Conservation (phyloP, 2,888 invertebrate species). For the Atethmia centrago region DNA sequence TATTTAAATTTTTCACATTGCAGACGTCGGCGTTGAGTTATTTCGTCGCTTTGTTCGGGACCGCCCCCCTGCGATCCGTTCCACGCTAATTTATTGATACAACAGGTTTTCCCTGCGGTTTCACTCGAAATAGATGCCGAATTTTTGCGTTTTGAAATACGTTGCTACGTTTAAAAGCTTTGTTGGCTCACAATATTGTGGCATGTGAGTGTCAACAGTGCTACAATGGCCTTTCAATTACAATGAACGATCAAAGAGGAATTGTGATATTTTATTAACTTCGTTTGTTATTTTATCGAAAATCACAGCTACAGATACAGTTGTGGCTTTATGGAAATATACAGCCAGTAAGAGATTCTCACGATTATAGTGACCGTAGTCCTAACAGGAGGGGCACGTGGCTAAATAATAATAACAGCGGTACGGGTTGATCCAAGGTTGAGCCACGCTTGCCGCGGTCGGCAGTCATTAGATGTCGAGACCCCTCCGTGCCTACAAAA, state of each 20-base stretch:
- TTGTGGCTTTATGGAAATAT: not conserved
- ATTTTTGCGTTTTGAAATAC: slow-evolving; percentile 32
- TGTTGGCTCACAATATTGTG: not conserved
- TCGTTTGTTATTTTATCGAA: not conserved
- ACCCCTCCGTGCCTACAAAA: too few relatives aligned
- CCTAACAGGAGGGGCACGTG: too few relatives aligned
- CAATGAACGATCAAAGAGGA: not conserved
- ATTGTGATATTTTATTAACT: not conserved
- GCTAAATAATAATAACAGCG: not conserved
- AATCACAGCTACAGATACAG: not conserved
- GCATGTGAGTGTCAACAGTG: not conserved
- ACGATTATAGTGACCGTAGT: too few relatives aligned
- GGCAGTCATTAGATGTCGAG: too few relatives aligned
- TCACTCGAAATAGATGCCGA: slow-evolving; percentile 8
- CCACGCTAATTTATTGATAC: slow-evolving; percentile 59
- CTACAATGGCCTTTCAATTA: not conserved
- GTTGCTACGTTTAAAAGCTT: not conserved
- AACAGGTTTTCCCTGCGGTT: slow-evolving; percentile 52
- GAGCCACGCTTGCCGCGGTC: not conserved
- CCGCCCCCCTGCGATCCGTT: slow-evolving; percentile 43
- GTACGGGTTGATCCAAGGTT: not conserved
- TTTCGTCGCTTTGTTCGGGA: slow-evolving; percentile 51
- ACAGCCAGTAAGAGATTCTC: not conserved
- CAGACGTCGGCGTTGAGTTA: slow-evolving; percentile 54
- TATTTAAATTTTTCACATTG: slow-evolving; percentile 62